phyloP scores from a whole-genome alignment of 2,888 invertebrate genomes.

The Bombylius discolor region DNA sequence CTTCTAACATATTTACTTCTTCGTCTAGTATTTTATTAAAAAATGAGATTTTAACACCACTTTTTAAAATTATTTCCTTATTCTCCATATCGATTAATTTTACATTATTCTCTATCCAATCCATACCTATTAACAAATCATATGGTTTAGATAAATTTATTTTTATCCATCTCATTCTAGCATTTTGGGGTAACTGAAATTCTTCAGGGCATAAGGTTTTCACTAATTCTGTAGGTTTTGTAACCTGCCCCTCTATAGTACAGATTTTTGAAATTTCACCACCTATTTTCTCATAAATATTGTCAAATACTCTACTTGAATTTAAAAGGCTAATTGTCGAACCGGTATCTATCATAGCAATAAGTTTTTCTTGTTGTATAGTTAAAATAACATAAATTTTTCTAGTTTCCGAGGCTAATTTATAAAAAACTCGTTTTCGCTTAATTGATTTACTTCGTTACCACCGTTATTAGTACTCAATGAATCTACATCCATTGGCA shows the following conservation, averaged over 20 bases:
- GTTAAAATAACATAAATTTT: constrained; percentile 3
- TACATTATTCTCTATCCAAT: constrained; percentile 6
- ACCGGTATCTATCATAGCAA: constrained; percentile 2
- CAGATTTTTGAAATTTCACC: not conserved
- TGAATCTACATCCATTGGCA: too few species aligned
- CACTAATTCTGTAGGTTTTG: constrained; percentile 6
- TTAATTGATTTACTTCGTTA: too few species aligned
- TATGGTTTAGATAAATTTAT: constrained; percentile 6
- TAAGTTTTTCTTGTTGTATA: not conserved
- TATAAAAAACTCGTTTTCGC: too few species aligned
- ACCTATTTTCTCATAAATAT: not conserved
- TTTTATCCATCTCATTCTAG: constrained; percentile 7
- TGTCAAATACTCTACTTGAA: not conserved
- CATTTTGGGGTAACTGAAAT: constrained; percentile 7
- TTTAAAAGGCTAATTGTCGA: constrained; percentile 4
- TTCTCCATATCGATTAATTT: not conserved
- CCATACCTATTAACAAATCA: constrained; percentile 8
- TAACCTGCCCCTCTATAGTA: constrained; percentile 1
- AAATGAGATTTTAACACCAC: too few species aligned
- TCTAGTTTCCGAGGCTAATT: too few species aligned
- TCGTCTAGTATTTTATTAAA: too few species aligned
- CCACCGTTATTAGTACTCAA: too few species aligned
- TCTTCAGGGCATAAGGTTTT: constrained; percentile 12
- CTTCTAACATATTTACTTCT: too few species aligned
- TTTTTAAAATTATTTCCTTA: too few species aligned